Evolutionary conservation across 2,113 vertebrate genomes (phyloP), one percentile per base, ranked within the genome.

Genomic region (Hemiprocne comata): DNA sequence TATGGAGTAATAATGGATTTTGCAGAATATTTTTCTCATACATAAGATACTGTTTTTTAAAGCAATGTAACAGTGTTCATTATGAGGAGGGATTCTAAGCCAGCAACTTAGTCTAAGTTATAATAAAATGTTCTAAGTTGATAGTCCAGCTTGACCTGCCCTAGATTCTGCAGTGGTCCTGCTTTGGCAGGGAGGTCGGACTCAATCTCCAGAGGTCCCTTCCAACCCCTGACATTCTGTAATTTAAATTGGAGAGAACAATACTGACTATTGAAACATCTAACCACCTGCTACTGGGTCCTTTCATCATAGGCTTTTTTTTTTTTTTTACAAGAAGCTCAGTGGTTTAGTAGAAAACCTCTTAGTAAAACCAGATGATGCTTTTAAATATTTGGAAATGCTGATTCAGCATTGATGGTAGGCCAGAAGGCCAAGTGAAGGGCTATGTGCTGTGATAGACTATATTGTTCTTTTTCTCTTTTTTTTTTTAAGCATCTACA

Each of bases 1-100:
- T 72, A 71, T 54, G 36, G 83, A 94, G 23, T 44, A 91, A 15
- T 61, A 90, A 94, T 87, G 87, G 76, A 65, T 94, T 94, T 92
- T 89, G 50, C 50, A 85, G 86, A 89, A 86, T 84, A 44, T 60
- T 93, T 89, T 95, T 84, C 7, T 66, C 36, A 28, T 81, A 8
- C 4, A 1, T 10, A n/a, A 24, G 57, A 36, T 46, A 20, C 17
- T 70, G 33, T 4, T 95, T 93, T 94, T 83, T 70, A 48, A 90
- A 86, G 40, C 31, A 73, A 17, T 31, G 5, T 57, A 85, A 28
- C 6, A 44, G 20, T 40, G 71, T 36, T 69, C 71, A 51, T 79
- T 10, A 82, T 40, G 62, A 89, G 46, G 34, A 72, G 31, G 36
- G 11, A 33, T 60, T 79, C 64, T 58, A 53, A 76, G 46, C 33